Evolutionary conservation across 2,888 invertebrate genomes (phyloP), one percentile per base, ranked within the genome.

Genomic region (Tillus elongatus): DNA sequence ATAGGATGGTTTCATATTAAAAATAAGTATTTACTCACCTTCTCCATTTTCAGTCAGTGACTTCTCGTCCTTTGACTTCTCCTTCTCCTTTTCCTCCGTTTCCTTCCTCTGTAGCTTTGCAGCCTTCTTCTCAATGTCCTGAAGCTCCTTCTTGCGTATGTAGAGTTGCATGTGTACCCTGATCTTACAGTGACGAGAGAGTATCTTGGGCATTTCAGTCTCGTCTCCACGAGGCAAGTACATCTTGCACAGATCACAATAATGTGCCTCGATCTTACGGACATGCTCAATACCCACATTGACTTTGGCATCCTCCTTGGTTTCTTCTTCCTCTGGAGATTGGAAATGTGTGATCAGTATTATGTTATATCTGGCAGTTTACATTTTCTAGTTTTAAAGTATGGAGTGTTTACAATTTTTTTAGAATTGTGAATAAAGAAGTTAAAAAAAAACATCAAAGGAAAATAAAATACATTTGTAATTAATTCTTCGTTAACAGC

Each of bases 271-370:
- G 35, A 86, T 72, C 54, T 81, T 78, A 54, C 82, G 82, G 31
- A 87, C 79, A 53, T 79, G 82, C 48, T 88, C 85, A 35, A 77
- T 74, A 8, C 87, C 85, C 37, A 84, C 79, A 48, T 81, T 80
- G 6, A 79, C 77, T 52, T 81, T 79, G 3, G 71, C 60, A 66
- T 51, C 50, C 16, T 56, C 56, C 14, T 57, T 50, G 31, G 48
- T 56, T 29, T 51, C 61, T 40, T 63, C 65, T 11, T 54, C 49
- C 40, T 55, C 45, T 26, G 6, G 6, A 19, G n/a, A n/a, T n/a
- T n/a, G n/a, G n/a, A n/a, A n/a, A n/a, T n/a, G n/a, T n/a, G n/a
- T n/a, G n/a, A n/a, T n/a, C n/a, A n/a, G n/a, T n/a, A n/a, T n/a
- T n/a, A n/a, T n/a, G n/a, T n/a, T n/a, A n/a, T n/a, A n/a, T n/a